A percentile compares a stretch with the other conserved stretches of the same genome.
Conservation (phyloP, 2,888 invertebrate genomes). For the Lasioglossum morio region DNA sequence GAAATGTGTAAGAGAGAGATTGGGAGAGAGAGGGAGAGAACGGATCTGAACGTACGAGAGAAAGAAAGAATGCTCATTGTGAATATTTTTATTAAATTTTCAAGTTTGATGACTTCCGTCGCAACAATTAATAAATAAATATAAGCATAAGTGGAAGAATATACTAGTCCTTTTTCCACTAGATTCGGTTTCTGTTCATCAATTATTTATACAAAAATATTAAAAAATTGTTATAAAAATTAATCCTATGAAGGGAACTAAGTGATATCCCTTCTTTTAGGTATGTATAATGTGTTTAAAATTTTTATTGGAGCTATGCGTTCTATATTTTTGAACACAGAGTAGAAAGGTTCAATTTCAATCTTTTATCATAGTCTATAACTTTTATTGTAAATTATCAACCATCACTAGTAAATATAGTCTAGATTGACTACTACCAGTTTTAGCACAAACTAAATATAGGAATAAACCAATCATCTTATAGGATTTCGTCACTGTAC, state of each 20-base stretch:
- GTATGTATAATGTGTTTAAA: neutral
- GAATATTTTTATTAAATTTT: constrained; percentile 85
- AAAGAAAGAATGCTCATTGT: constrained; percentile 83
- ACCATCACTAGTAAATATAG: neutral
- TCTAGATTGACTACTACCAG: neutral
- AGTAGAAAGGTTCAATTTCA: neutral
- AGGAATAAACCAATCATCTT: no score
- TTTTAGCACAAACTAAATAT: no score
- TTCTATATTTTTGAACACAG: neutral
- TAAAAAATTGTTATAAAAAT: constrained; percentile 8
- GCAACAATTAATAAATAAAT: constrained; percentile 84
- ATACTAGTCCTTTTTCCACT: constrained; percentile 55
- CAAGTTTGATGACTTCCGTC: constrained; percentile 85
- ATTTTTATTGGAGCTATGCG: neutral
- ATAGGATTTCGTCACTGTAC: no score
- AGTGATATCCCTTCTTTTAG: neutral
- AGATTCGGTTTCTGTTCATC: constrained; percentile 28
- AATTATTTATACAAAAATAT: neutral
- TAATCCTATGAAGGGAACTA: neutral
- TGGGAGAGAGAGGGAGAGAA: constrained; percentile 43
- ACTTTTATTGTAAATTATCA: neutral
- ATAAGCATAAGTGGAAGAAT: constrained; percentile 82
- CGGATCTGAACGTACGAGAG: constrained; percentile 56
- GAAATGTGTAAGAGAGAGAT: constrained; percentile 22
- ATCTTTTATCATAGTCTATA: no score